Evolutionary conservation across 2,113 vertebrate genomes (phyloP).

Genomic region (Crotalus tigris): DNA sequence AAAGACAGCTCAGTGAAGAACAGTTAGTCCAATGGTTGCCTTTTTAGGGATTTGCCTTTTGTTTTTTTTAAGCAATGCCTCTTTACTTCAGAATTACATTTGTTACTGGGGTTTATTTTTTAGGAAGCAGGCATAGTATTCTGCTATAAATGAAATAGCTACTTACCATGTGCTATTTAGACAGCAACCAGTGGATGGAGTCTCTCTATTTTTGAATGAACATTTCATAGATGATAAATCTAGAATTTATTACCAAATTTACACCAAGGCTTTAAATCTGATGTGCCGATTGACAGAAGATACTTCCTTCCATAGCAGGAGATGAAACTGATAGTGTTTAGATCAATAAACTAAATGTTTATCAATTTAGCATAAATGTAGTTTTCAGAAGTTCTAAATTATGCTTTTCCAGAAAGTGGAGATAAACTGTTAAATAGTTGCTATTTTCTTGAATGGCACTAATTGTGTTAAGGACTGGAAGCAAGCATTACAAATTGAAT

Average conservation of each 20-base stretch:
- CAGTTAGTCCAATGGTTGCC: not conserved
- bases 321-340: slow-evolving; percentile 29
- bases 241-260: not conserved
- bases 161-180: not conserved
- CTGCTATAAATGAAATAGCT: not conserved
- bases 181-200: not conserved
- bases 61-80: not conserved
- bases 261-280: not conserved
- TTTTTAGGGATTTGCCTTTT: not conserved
- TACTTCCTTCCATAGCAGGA: not conserved
- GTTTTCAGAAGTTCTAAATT: slow-evolving; percentile 56
- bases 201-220: not conserved
- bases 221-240: not conserved
- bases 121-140: not conserved
- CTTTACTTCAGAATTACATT: not conserved
- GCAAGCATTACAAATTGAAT: slow-evolving; percentile 52
- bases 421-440: slow-evolving; percentile 36
- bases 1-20: not conserved
- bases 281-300: not conserved
- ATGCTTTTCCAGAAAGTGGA: slow-evolving; percentile 3
- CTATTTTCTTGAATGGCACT: slow-evolving; percentile 36
- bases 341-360: slow-evolving; percentile 42
- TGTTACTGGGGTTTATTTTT: not conserved
- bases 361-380: slow-evolving; percentile 37
- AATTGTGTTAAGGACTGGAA: slow-evolving; percentile 53